These are phyloP conservation scores for Nephrotoma appendiculata DNA, from an alignment of 2,888 invertebrate genomes.

Conservation along the genomic window DNA sequence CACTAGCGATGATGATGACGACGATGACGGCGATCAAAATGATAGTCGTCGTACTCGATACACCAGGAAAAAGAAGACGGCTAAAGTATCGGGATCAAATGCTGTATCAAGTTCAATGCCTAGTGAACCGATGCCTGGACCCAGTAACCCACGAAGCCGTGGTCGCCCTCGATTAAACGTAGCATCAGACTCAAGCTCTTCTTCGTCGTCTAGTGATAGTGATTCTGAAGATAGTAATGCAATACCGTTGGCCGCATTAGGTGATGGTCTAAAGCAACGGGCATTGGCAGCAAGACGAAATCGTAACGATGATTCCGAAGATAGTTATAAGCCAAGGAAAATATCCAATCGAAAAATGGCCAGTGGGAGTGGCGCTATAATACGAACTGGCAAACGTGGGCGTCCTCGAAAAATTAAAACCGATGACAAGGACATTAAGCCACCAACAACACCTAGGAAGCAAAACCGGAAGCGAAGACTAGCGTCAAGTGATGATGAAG, in stretches of 20 bases:
- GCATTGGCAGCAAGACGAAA: constrained; percentile 6
- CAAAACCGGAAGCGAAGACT: constrained; percentile 15
- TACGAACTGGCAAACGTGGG: constrained; percentile 15
- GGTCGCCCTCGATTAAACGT: constrained; percentile 13
- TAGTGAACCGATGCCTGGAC: constrained; percentile 12
- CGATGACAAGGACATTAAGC: constrained; percentile 12
- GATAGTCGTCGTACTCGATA: constrained; percentile 12
- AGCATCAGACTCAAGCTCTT: not conserved
- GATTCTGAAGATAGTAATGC: constrained; percentile 12
- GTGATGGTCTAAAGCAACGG: constrained; percentile 13
- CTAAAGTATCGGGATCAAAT: constrained; percentile 22
- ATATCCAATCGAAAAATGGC: constrained; percentile 18
- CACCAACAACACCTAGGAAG: constrained; percentile 19
- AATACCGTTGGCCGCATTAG: constrained; percentile 13
- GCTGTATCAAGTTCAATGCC: constrained; percentile 20
- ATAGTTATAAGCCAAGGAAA: constrained; percentile 37
- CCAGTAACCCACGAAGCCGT: constrained; percentile 18
- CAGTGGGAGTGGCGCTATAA: not conserved
- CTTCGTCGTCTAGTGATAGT: not conserved
- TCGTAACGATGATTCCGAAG: constrained; percentile 37
- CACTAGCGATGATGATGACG: constrained; percentile 23
- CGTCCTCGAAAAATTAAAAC: constrained; percentile 12
- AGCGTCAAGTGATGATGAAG: constrained; percentile 10
- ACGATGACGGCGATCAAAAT: constrained; percentile 23
- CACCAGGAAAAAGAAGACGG: not conserved